Evolutionary conservation across 2,113 vertebrate species (phyloP), one percentile per base, ranked within the genome.

Genomic region (Mustelus asterias): DNA sequence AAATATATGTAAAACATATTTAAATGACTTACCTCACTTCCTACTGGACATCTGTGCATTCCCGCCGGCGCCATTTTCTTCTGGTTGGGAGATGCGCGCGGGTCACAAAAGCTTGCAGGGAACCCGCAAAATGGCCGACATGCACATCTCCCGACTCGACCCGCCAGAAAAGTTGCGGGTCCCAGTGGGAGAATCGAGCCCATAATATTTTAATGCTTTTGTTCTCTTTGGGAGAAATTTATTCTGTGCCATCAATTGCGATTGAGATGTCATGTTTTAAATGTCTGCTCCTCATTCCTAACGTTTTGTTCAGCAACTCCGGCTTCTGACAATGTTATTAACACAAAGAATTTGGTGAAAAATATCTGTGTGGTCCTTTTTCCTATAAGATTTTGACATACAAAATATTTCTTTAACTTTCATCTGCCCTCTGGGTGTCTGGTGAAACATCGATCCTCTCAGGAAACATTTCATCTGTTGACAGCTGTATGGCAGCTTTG

Each of bases 351-450:
- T 94, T 94, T 44, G 6, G 37, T 48, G 93, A 41, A 26, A 70
- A 37, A 70, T 48, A 41, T 94, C 65, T 48, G 93, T 94, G 67
- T 41, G 67, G 65, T 9, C 93, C 20, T 44, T 33, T 44, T 94
- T 54, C 41, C 18, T 2, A 11, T 14, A 11, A 13, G 13, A 41
- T 94, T 94, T 70, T 70, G 20, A 69, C 22, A 94, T 48, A 20
- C 44, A 41, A 94, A 94, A 29, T 94, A n/a, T 94, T 70, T 94
- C 33, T 26, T 94, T 70, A 94, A 94, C 93, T 65, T 94, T 11
- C 67, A 13, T 94, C 37, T 70, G 37, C 69, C 65, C 67, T 48
- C 37, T 48, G 93, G 41, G 37, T 24, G 10, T 69, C 67, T 70
- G 67, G 37, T 13, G 44, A 94, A 94, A 48, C 37, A 48, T 70